Conservation (phyloP, 2,888 invertebrate species). For the Lithosia quadra region DNA sequence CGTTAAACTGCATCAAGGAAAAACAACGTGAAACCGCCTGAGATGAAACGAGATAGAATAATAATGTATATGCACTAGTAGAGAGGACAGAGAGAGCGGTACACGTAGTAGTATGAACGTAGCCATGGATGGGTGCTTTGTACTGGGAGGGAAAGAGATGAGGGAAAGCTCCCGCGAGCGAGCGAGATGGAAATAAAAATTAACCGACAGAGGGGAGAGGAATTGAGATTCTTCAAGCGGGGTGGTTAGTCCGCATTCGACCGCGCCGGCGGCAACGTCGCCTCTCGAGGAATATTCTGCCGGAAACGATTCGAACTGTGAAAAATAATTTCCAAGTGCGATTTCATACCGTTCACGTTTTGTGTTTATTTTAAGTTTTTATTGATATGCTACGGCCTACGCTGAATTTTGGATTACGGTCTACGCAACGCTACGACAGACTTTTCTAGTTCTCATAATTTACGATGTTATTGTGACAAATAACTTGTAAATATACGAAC, state of each 20-base stretch:
- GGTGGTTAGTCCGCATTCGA: slow-evolving; percentile 86
- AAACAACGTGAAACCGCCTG: slow-evolving; percentile 85
- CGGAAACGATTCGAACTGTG: slow-evolving; percentile 81
- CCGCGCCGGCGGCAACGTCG: slow-evolving; percentile 79
- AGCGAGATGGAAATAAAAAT: slow-evolving; percentile 80
- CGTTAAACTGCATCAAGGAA: slow-evolving; percentile 87
- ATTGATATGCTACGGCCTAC: slow-evolving; percentile 52
- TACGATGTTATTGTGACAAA: slow-evolving; percentile 67
- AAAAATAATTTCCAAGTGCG: slow-evolving; percentile 75
- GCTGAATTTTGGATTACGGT: slow-evolving; percentile 53
- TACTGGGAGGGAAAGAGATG: slow-evolving; percentile 76
- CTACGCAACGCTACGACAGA: slow-evolving; percentile 46
- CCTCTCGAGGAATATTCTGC: slow-evolving; percentile 56
- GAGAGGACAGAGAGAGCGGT: slow-evolving; percentile 82
- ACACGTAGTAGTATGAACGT: slow-evolving; percentile 78
- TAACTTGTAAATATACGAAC: slow-evolving; percentile 52
- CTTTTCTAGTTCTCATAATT: slow-evolving; percentile 50
- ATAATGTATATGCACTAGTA: slow-evolving; percentile 86
- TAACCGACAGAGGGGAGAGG: slow-evolving; percentile 86
- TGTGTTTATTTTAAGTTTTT: slow-evolving; percentile 66
- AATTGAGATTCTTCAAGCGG: slow-evolving; percentile 84
- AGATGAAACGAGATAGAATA: slow-evolving; percentile 87
- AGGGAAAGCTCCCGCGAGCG: slow-evolving; percentile 73
- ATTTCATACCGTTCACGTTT: slow-evolving; percentile 66
- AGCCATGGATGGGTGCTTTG: slow-evolving; percentile 78